A percentile compares a stretch with the other conserved stretches of the same genome.
Conservation (phyloP, 1,140 invertebrate genomes). For the Aphis craccivora region DNA sequence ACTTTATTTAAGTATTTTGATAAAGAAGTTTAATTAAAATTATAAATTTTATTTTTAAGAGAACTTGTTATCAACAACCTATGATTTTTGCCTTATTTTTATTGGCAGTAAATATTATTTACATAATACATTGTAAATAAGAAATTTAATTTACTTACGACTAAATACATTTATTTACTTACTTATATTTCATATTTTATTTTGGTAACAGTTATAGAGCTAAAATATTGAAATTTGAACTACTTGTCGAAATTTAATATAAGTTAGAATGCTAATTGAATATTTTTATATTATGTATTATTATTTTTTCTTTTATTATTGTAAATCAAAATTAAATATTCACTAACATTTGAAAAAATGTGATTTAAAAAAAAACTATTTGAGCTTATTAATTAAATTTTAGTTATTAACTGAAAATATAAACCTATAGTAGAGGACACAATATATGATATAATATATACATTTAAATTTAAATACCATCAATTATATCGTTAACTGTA, state of each 20-base stretch:
- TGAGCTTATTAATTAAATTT: neutral
- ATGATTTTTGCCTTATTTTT: neutral
- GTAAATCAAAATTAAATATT: too few species aligned
- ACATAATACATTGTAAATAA: neutral
- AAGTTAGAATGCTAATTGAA: neutral
- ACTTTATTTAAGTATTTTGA: neutral
- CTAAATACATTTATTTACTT: neutral
- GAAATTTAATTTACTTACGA: neutral
- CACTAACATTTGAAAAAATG: too few species aligned
- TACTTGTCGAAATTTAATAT: neutral
- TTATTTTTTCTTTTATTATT: too few species aligned
- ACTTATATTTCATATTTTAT: neutral
- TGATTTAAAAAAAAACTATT: neutral
- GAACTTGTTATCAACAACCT: neutral
- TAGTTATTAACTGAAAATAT: neutral
- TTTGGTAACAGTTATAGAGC: neutral
- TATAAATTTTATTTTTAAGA: neutral
- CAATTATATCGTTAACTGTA: neutral
- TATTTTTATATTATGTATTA: neutral
- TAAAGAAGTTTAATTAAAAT: neutral
- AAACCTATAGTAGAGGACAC: neutral
- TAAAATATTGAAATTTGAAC: neutral
- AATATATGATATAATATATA: neutral
- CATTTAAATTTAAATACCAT: neutral
- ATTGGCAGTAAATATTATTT: neutral